A percentile compares a stretch with the other conserved stretches of the same genome.
Conservation (phyloP, 2,797 vertebrate species). For the Amblyraja radiata region DNA sequence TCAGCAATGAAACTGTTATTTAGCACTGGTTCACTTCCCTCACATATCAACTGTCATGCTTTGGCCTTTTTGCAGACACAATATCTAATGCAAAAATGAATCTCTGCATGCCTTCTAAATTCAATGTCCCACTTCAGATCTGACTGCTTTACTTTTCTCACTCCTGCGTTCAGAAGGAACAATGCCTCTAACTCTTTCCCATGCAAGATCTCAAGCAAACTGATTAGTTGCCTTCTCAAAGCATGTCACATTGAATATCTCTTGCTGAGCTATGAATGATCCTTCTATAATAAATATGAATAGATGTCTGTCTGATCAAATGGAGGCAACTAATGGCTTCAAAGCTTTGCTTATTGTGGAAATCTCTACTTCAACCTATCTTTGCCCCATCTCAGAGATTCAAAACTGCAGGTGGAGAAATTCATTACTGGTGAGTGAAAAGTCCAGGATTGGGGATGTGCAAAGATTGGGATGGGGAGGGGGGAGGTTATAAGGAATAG, state of each 20-base stretch:
- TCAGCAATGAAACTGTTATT: not conserved
- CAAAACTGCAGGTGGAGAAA: not conserved
- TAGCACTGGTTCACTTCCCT: not conserved
- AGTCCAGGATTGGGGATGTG: too few species aligned
- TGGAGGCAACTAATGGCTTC: not conserved
- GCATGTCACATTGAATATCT: not conserved
- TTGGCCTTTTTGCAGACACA: not conserved
- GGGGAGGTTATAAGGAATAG: too few species aligned
- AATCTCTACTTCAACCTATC: not conserved
- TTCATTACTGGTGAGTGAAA: too few species aligned
- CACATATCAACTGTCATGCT: not conserved
- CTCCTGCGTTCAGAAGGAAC: not conserved
- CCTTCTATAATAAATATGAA: not conserved
- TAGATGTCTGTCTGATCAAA: not conserved
- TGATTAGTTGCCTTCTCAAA: not conserved
- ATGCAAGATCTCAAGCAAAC: not conserved
- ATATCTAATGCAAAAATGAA: not conserved
- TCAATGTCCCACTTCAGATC: not conserved
- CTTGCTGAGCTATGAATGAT: not conserved
- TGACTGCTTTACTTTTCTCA: not conserved
- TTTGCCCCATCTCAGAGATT: not conserved
- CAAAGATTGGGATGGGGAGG: too few species aligned
- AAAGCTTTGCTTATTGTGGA: not conserved
- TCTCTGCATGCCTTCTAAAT: not conserved
- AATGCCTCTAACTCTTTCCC: not conserved